phyloP scores from a whole-genome alignment of 2,797 vertebrate genomes.

The Lemur catta region DNA sequence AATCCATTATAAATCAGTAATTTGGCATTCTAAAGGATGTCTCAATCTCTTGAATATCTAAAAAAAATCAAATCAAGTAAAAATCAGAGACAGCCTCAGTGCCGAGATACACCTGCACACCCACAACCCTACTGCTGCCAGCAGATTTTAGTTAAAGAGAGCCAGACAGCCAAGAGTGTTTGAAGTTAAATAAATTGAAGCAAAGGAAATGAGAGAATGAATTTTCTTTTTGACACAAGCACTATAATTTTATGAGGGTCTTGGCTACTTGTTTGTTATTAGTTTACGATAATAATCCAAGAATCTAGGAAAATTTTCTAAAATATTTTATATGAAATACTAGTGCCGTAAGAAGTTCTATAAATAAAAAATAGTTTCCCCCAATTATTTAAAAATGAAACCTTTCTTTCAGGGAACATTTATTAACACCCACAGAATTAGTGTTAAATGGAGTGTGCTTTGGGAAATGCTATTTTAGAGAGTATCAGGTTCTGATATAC shows the following conservation, averaged over 20 bases:
- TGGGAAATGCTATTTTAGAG: neutral
- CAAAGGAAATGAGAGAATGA: neutral
- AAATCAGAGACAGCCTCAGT: neutral
- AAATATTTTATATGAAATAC: neutral
- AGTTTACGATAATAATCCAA: neutral
- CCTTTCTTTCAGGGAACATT: neutral
- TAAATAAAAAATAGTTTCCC: neutral
- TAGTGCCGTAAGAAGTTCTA: neutral
- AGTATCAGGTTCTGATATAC: neutral
- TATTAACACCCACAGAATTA: neutral
- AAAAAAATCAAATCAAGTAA: neutral
- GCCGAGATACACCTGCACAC: neutral
- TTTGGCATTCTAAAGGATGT: neutral
- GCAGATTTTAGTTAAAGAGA: neutral
- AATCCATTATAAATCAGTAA: neutral
- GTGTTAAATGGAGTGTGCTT: neutral
- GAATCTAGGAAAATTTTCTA: constrained; percentile 7
- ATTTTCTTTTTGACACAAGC: neutral
- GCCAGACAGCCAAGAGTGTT: neutral
- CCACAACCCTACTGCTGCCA: neutral
- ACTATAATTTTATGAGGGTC: neutral
- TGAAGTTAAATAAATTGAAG: neutral
- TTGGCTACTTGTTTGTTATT: neutral
- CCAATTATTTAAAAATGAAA: constrained; percentile 29
- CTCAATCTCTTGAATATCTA: neutral